Evolutionary conservation across 2,888 invertebrate genomes (phyloP).

Genomic region (Tachina grossa): DNA sequence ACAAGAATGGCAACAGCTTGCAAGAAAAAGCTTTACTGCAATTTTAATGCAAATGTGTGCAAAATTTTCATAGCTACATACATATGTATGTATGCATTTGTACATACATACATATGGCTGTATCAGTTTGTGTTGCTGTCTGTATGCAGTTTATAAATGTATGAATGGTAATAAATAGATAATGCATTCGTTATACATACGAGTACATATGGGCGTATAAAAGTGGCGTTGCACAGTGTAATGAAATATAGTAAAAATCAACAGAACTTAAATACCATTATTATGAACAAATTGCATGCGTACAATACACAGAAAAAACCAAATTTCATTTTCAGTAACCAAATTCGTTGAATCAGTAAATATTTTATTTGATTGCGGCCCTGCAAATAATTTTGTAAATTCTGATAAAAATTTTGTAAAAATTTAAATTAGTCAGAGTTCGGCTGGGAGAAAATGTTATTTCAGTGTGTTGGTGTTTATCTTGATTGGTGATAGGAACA

Average conservation of each 20-base stretch:
- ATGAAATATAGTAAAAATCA: neutral
- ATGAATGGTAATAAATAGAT: neutral
- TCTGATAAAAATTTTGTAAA: too few relatives aligned
- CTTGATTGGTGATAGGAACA: too few relatives aligned
- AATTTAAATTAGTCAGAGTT: too few relatives aligned
- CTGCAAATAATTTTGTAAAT: too few relatives aligned
- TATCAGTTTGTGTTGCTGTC: neutral
- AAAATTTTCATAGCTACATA: neutral
- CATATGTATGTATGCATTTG: neutral
- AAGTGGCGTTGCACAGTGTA: constrained; percentile 20
- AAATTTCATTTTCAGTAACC: too few relatives aligned
- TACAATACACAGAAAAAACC: too few relatives aligned
- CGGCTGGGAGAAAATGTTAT: too few relatives aligned
- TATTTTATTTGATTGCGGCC: too few relatives aligned
- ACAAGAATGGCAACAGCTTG: constrained; percentile 36
- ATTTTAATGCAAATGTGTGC: constrained; percentile 19
- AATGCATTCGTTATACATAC: neutral
- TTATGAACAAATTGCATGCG: neutral
- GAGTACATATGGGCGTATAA: neutral
- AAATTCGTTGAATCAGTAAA: too few relatives aligned
- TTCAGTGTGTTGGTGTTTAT: too few relatives aligned
- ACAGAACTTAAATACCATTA: neutral
- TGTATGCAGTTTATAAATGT: neutral
- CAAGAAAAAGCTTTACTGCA: constrained; percentile 20
- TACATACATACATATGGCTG: neutral